Conservation (phyloP, 2,888 invertebrate species). For the Acleris emargana region DNA sequence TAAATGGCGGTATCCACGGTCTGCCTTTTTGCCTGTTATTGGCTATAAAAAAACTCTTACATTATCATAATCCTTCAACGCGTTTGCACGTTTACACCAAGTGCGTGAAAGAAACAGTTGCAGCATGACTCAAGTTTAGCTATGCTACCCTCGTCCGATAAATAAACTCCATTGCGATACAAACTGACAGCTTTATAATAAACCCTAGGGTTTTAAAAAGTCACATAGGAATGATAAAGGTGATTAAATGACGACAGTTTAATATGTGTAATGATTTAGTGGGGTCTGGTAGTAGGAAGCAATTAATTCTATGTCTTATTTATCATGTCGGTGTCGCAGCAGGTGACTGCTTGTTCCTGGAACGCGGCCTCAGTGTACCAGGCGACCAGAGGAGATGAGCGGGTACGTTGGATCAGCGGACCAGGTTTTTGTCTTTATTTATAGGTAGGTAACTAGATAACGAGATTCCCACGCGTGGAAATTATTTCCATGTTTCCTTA, state of each 20-base stretch:
- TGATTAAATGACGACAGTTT: slow-evolving; percentile 66
- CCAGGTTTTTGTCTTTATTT: slow-evolving; percentile 36
- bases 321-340: slow-evolving; percentile 74
- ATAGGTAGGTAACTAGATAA: neutral
- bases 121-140: slow-evolving; percentile 24
- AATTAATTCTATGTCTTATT: slow-evolving; percentile 78
- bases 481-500: too few relatives aligned
- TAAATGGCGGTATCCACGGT: too few relatives aligned
- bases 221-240: slow-evolving; percentile 55
- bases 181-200: slow-evolving; percentile 59
- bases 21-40: too few relatives aligned
- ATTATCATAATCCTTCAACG: too few relatives aligned
- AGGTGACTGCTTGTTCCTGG: slow-evolving; percentile 70
- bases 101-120: slow-evolving; percentile 19
- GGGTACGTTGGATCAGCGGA: slow-evolving; percentile 38
- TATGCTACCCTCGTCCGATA: slow-evolving; percentile 46
- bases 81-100: too few relatives aligned
- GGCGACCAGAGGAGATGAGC: slow-evolving; percentile 28
- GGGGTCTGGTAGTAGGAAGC: slow-evolving; percentile 70
- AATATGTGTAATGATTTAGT: slow-evolving; percentile 69
- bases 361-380: slow-evolving; percentile 43
- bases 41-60: too few relatives aligned
- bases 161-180: slow-evolving; percentile 63
- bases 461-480: too few relatives aligned
- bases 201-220: slow-evolving; percentile 49